These are phyloP conservation scores for Arvicanthis niloticus DNA, from an alignment of 2,113 vertebrate genomes.

Conservation along the genomic window DNA sequence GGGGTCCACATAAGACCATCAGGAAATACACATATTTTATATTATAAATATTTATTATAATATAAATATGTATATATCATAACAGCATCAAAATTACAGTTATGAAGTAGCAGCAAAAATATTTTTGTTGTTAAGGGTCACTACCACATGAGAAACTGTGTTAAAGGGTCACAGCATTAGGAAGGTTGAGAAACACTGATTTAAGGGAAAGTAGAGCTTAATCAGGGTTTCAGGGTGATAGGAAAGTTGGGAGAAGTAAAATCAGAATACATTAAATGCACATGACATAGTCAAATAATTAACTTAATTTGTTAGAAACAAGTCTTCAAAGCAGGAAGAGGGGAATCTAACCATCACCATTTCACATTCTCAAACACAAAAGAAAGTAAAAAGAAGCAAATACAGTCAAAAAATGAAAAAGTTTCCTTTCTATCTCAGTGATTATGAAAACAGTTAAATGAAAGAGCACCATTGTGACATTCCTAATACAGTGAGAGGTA, in stretches of 20 bases:
- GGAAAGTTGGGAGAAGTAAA: neutral
- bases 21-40: neutral
- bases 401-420: conserved; percentile 3
- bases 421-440: conserved; percentile 45
- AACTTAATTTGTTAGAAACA: neutral
- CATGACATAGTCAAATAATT: neutral
- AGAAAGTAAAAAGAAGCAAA: conserved; percentile 52
- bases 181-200: neutral
- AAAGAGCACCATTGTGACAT: neutral
- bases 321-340: neutral
- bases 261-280: neutral
- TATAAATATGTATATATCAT: neutral
- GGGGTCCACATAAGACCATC: neutral
- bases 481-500: neutral
- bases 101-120: neutral
- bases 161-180: neutral
- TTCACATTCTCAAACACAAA: conserved; percentile 41
- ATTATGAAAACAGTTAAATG: conserved; percentile 22
- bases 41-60: no score
- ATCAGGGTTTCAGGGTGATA: neutral
- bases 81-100: neutral
- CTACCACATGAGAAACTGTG: neutral
- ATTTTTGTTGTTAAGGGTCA: neutral
- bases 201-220: neutral
- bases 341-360: neutral